Conservation (phyloP, 2,797 vertebrate genomes). For the Sebastes variabilis region DNA sequence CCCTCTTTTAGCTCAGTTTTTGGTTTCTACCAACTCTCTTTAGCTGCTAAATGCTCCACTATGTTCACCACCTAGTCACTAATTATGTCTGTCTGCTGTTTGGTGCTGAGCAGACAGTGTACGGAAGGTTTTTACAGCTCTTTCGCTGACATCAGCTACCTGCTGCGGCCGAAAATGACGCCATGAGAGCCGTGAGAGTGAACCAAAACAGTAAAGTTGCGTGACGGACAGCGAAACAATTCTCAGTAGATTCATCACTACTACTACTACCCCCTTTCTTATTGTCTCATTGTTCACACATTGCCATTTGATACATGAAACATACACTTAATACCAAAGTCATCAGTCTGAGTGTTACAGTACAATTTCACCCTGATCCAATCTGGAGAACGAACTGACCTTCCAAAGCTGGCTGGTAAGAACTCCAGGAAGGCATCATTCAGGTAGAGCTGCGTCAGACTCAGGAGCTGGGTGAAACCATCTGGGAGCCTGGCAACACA, state of each 20-base stretch:
- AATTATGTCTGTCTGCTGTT: background rate
- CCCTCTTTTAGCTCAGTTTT: background rate
- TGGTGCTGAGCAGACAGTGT: background rate
- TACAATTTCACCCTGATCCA: background rate
- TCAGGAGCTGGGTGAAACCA: constrained; percentile 97
- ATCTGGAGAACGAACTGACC: constrained; percentile 79
- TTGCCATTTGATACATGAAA: fast-evolving
- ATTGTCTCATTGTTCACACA: background rate
- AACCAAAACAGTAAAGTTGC: background rate
- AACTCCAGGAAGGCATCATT: constrained; percentile 99
- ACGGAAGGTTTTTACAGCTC: background rate
- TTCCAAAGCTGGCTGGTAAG: constrained; percentile 96
- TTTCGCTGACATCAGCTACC: background rate
- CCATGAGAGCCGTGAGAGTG: background rate
- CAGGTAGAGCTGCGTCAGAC: constrained; percentile 95
- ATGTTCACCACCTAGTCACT: background rate
- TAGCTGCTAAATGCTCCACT: background rate
- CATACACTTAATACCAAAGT: background rate
- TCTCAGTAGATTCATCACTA: background rate
- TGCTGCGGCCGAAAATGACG: background rate
- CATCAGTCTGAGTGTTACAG: background rate
- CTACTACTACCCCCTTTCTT: background rate
- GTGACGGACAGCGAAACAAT: background rate
- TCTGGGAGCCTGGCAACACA: constrained; percentile 91
- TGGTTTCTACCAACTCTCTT: background rate